A percentile compares a stretch with the other conserved stretches of the same genome.
Conservation (phyloP, 1,140 invertebrate species). For the Halesus radiatus region DNA sequence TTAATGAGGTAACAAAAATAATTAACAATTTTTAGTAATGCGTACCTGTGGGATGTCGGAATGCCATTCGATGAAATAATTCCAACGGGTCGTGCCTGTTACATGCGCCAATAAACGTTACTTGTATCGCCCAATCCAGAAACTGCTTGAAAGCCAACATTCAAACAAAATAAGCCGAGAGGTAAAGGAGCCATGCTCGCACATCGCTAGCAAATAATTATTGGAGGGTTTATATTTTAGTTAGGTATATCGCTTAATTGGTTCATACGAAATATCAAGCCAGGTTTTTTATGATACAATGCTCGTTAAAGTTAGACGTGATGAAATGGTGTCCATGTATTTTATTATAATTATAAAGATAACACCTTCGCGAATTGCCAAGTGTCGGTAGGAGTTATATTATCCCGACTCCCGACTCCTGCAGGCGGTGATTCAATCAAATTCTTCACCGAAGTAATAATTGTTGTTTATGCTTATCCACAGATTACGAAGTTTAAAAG, state of each 20-base stretch:
- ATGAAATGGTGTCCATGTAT: background rate
- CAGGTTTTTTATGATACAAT: background rate
- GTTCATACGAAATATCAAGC: constrained; percentile 2
- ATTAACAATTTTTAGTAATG: no score
- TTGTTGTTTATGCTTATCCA: constrained; percentile 5
- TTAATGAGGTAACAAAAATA: no score
- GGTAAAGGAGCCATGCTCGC: background rate
- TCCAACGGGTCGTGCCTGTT: no score
- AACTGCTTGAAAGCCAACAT: no score
- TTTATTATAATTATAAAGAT: background rate
- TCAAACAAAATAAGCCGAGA: background rate
- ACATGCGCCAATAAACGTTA: no score
- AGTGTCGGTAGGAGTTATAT: background rate
- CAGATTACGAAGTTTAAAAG: background rate
- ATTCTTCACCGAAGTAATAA: no score
- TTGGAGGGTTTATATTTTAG: background rate
- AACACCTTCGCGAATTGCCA: constrained; percentile 28
- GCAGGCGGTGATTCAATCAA: background rate
- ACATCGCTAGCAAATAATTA: background rate
- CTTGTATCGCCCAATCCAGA: no score
- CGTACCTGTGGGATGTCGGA: no score
- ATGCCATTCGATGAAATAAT: no score
- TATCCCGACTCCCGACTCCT: background rate
- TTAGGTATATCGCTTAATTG: constrained; percentile 7
- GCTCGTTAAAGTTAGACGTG: background rate